Percentiles rank a stretch among this genome's conserved stretches.
Conservation (phyloP, 2,888 invertebrate genomes). For the Drosophila atripex region DNA sequence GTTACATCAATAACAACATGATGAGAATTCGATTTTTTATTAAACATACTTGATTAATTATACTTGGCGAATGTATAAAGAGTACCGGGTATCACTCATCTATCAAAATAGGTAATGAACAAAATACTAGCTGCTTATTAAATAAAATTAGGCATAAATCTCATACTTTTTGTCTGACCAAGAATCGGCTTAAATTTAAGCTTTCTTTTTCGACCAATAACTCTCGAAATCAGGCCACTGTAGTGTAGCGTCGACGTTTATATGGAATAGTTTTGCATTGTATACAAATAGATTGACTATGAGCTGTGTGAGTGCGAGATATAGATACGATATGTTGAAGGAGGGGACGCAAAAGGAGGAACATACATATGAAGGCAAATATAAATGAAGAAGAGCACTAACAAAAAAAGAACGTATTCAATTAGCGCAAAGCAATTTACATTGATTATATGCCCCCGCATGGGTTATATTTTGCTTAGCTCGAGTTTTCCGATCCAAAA, state of each 20-base stretch:
- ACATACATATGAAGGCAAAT: background rate
- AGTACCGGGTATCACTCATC: too few relatives aligned
- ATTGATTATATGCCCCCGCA: conserved; percentile 15
- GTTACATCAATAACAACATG: too few relatives aligned
- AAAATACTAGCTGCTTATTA: too few relatives aligned
- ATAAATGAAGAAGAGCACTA: conserved; percentile 8
- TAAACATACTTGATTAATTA: too few relatives aligned
- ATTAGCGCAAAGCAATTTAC: conserved; percentile 42
- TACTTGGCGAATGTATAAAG: too few relatives aligned
- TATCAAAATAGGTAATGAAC: too few relatives aligned
- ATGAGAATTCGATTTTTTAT: too few relatives aligned
- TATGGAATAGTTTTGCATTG: conserved; percentile 69
- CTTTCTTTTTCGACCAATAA: background rate
- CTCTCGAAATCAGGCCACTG: background rate
- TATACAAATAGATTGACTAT: conserved; percentile 72
- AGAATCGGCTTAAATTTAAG: background rate
- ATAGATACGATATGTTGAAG: background rate
- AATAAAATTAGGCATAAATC: too few relatives aligned
- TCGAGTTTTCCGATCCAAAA: background rate
- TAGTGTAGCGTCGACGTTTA: conserved; percentile 1
- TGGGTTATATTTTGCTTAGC: conserved; percentile 13
- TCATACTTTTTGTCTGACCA: too few relatives aligned
- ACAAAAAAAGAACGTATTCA: conserved; percentile 25
- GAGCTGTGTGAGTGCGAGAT: conserved; percentile 10
- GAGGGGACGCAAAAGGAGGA: background rate